Evolutionary conservation across 2,888 invertebrate genomes (phyloP), one percentile per base, ranked within the genome.

Genomic region (Germaria angustata): DNA sequence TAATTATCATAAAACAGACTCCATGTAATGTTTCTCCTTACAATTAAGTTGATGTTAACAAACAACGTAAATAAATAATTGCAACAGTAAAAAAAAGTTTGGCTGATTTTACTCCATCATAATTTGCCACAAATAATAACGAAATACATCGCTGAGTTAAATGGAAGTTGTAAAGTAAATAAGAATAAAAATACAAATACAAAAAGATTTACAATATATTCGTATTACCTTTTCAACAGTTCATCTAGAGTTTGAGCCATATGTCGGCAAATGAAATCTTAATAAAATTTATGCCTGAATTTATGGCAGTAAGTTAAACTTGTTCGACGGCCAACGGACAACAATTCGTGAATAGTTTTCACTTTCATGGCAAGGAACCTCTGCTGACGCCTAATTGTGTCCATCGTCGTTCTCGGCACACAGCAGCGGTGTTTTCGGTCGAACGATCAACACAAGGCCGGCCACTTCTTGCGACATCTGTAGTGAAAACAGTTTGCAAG

Each of bases 1-100:
- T 71, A 36, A 36, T 59, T 71, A 36, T 24, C 34, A 7, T 8
- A 24, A 59, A 36, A 24, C 59, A 71, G 46, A 36, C 22, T n/a
- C 24, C 51, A 51, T 4, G 2, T 41, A 66, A 15, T 53, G 13
- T 51, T 36, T 22, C 11, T 51, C 15, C 8, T 65, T 20, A n/a
- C n/a, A 34, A 34, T 34, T 34, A 49, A 65, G 34, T 65, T 65
- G 0, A 11, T 20, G 32, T 9, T 24, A 28, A 32, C 28, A 46
- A 63, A 20, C 6, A 7, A 46, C 28, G 34, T 4, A 46, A 22
- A 65, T 49, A 11, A 46, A 44, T 28, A 55, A 17, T 34, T 11
- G 5, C 2, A 17, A 17, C 20, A 55, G 34, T 11, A 34, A 5
- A 53, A 2, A 53, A 8, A 55, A 55, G 2, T 28, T 28, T 51